Evolutionary conservation across 2,113 vertebrate species (phyloP).

Genomic region (Abramis brama): DNA sequence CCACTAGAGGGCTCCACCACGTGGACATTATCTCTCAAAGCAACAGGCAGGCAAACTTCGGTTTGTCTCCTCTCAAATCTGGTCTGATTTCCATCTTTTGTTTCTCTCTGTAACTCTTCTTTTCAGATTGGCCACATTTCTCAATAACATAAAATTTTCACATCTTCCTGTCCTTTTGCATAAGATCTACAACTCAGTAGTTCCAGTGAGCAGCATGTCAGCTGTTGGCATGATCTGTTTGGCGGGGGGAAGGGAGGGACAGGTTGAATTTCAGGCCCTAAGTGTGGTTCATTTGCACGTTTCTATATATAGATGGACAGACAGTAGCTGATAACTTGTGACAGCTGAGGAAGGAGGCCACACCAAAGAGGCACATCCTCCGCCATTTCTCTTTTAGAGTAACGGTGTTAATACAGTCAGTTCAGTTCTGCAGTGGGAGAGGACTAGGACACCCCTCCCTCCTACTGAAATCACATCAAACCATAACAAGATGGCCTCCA

Average conservation of each 20-base stretch:
- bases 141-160: neutral
- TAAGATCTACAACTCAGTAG: neutral
- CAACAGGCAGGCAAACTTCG: neutral
- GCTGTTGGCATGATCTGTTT: conserved; percentile 67
- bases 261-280: conserved; percentile 71
- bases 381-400: conserved; percentile 49
- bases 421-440: conserved; percentile 61
- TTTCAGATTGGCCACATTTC: neutral
- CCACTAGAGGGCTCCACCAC: conserved; percentile 22
- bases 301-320: conserved; percentile 85
- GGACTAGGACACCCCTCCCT: conserved; percentile 55
- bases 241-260: conserved; percentile 45
- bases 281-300: conserved; percentile 70
- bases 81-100: neutral
- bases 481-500: conserved; percentile 82
- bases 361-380: conserved; percentile 39
- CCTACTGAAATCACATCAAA: conserved; percentile 48
- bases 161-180: neutral
- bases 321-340: conserved; percentile 68
- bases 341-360: conserved; percentile 71
- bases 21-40: neutral
- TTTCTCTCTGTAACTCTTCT: neutral
- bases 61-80: neutral
- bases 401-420: conserved; percentile 58
- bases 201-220: conserved; percentile 58